These are phyloP conservation scores for Stomatorhinus ivindoensis DNA, from an alignment of 2,113 vertebrate species.

Conservation along the genomic window DNA sequence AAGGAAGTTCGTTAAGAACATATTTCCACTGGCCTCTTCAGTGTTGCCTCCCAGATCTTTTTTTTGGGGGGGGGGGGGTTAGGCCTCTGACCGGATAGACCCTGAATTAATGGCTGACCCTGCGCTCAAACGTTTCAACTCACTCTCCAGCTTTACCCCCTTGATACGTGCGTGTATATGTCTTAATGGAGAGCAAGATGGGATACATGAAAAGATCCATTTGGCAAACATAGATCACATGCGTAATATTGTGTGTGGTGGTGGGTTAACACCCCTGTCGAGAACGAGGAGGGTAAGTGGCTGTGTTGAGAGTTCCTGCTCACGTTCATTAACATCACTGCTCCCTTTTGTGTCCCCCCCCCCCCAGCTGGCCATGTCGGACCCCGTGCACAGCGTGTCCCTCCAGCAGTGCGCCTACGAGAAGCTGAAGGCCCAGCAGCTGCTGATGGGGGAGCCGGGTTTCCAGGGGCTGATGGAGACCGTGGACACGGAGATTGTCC, in stretches of 20 bases:
- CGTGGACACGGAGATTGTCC: conserved; percentile 87
- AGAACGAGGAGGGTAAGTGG: not conserved
- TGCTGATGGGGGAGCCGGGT: conserved; percentile 75
- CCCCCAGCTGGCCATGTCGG: conserved; percentile 80
- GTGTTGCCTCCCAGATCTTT: not conserved
- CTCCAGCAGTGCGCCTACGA: conserved; percentile 90
- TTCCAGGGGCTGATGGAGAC: conserved; percentile 93
- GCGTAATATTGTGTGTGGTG: not conserved
- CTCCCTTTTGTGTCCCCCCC: not conserved
- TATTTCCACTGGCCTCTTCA: not conserved
- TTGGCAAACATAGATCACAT: not conserved
- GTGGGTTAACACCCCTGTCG: not conserved
- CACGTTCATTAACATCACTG: not conserved
- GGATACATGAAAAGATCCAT: not conserved
- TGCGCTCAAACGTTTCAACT: not conserved
- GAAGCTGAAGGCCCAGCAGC: conserved; percentile 92
- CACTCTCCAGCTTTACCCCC: not conserved
- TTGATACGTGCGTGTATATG: not conserved
- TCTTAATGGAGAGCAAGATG: not conserved
- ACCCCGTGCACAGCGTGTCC: conserved; percentile 87
- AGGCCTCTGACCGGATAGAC: not conserved
- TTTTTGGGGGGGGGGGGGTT: not conserved
- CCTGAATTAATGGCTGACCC: not conserved
- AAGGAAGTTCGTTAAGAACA: not conserved
- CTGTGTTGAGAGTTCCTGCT: not conserved